A percentile compares a stretch with the other conserved stretches of the same genome.
These are phyloP conservation scores for Pseudobourletiella spinata DNA, from an alignment of 1,140 invertebrate species.

Conservation along the genomic window DNA sequence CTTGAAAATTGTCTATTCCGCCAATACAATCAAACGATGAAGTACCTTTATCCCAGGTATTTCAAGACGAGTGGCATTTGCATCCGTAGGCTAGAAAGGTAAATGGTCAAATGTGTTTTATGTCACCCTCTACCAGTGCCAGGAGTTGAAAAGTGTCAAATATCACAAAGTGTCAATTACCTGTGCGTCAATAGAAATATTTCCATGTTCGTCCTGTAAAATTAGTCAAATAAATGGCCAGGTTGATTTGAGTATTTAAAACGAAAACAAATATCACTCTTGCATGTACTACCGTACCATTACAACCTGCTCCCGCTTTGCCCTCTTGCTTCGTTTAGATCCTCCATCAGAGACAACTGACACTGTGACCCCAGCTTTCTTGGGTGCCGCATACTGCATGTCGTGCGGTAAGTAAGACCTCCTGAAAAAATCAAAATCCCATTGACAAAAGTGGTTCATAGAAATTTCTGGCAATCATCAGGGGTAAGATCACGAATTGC, in stretches of 20 bases:
- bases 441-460: too few species aligned
- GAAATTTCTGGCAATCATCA: too few species aligned
- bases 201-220: conserved; percentile 34
- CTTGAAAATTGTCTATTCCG: too few species aligned
- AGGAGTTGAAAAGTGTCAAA: too few species aligned
- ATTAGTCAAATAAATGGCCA: too few species aligned
- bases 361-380: conserved; percentile 35
- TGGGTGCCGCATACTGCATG: conserved; percentile 34
- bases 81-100: conserved; percentile 24
- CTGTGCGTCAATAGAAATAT: conserved; percentile 35
- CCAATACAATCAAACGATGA: neutral
- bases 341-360: conserved; percentile 25
- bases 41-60: conserved; percentile 27
- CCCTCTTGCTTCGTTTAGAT: conserved; percentile 15
- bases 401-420: conserved; percentile 29
- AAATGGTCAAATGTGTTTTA: conserved; percentile 2
- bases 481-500: too few species aligned
- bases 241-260: too few species aligned
- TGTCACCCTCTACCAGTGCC: too few species aligned
- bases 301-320: conserved; percentile 26
- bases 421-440: conserved; percentile 15
- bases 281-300: too few species aligned
- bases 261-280: too few species aligned
- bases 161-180: too few species aligned
- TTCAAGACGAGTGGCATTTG: conserved; percentile 28